phyloP scores from a whole-genome alignment of 1,140 invertebrate species.

The Steinernema feltiae region DNA sequence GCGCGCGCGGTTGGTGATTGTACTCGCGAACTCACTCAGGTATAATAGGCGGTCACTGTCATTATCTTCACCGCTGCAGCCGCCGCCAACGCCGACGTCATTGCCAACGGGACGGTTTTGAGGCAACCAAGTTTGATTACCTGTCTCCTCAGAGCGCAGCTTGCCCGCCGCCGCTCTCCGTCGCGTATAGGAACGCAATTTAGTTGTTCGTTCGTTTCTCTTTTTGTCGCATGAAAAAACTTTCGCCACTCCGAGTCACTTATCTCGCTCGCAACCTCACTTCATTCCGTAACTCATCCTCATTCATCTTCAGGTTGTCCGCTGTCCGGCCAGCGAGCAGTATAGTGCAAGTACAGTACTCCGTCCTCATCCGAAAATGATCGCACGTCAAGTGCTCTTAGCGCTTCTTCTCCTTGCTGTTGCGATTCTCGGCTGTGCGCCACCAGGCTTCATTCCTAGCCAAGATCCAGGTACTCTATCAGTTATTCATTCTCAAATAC shows the following conservation, averaged over 20 bases:
- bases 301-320: background rate
- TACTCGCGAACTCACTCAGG: slow-evolving; percentile 3
- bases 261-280: background rate
- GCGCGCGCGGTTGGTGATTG: too few relatives aligned
- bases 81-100: too few relatives aligned
- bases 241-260: background rate
- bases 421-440: slow-evolving; percentile 32
- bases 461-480: slow-evolving; percentile 42
- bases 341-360: too few relatives aligned
- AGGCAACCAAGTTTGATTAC: too few relatives aligned
- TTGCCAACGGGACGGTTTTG: too few relatives aligned
- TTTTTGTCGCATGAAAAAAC: background rate
- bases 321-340: too few relatives aligned
- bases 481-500: too few relatives aligned
- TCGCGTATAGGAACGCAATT: background rate
- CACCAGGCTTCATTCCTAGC: slow-evolving; percentile 43
- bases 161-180: background rate
- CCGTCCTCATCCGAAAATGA: background rate
- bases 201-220: background rate
- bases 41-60: slow-evolving; percentile 11
- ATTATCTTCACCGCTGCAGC: background rate
- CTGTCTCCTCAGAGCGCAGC: background rate
- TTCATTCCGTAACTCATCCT: background rate
- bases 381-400: background rate
- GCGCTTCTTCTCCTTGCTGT: background rate